phyloP scores from a whole-genome alignment of 2,797 vertebrate genomes.

The Enteromius thamalakanensis region DNA sequence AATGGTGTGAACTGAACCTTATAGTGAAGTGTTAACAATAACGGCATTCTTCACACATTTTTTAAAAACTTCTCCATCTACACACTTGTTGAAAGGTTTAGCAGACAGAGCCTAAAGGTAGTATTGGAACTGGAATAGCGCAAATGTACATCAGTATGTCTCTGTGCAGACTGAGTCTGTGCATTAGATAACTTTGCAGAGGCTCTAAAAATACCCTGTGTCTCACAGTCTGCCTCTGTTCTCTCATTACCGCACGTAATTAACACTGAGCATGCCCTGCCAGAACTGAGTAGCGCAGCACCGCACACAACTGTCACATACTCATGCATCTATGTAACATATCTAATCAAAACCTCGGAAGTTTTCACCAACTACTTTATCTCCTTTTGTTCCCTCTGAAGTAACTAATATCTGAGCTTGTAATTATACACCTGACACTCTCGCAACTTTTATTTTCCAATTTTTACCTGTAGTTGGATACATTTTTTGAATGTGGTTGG shows the following conservation, averaged over 20 bases:
- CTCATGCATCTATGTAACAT: constrained; percentile 64
- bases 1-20: background rate
- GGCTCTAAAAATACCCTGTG: constrained; percentile 77
- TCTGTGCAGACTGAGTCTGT: constrained; percentile 62
- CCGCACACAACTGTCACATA: constrained; percentile 72
- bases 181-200: constrained; percentile 74
- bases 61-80: background rate
- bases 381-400: constrained; percentile 8
- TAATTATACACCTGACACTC: constrained; percentile 27
- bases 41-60: background rate
- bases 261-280: constrained; percentile 77
- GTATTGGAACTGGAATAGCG: constrained; percentile 28
- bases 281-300: constrained; percentile 65
- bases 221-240: constrained; percentile 76
- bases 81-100: constrained; percentile 7
- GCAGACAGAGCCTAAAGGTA: constrained; percentile 35
- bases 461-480: background rate
- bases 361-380: constrained; percentile 43
- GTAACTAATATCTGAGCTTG: background rate
- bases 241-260: constrained; percentile 80
- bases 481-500: background rate
- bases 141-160: constrained; percentile 58
- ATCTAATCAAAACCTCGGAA: constrained; percentile 64
- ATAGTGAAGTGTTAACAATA: background rate
- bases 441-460: constrained; percentile 22